A percentile compares a stretch with the other conserved stretches of the same genome.
phyloP scores from a whole-genome alignment of 2,888 invertebrate species.

The Heliothis peltigera region DNA sequence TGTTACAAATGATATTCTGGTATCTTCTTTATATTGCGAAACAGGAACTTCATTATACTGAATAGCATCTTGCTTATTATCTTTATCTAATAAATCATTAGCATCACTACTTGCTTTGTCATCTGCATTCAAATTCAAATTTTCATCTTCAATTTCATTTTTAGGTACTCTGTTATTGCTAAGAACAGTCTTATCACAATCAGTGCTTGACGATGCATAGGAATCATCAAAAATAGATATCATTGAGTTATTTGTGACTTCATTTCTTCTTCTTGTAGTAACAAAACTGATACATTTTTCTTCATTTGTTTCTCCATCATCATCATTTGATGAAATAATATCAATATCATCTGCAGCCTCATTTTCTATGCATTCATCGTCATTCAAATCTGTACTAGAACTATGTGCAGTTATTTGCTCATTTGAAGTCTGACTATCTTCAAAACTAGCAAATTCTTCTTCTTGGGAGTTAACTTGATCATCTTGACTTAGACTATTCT shows the following conservation, averaged over 20 bases:
- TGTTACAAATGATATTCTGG: constrained; percentile 52
- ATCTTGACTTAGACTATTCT: constrained; percentile 57
- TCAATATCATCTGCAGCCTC: constrained; percentile 54
- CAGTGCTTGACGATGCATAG: constrained; percentile 68
- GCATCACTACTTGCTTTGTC: constrained; percentile 12
- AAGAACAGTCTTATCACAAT: constrained; percentile 75
- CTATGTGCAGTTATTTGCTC: constrained; percentile 37
- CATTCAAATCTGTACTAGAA: constrained; percentile 43
- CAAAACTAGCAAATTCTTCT: constrained; percentile 51
- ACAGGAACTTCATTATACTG: neutral
- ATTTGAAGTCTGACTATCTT: constrained; percentile 39
- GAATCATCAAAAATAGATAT: constrained; percentile 74
- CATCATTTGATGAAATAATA: constrained; percentile 49
- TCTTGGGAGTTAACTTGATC: constrained; percentile 31
- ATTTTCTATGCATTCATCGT: constrained; percentile 50
- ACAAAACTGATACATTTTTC: constrained; percentile 79
- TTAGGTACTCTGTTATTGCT: constrained; percentile 52
- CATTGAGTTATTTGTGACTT: constrained; percentile 71
- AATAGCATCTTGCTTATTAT: constrained; percentile 20
- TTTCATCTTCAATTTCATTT: constrained; percentile 20
- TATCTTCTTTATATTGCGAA: constrained; percentile 21
- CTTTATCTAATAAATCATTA: constrained; percentile 23
- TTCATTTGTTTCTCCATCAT: constrained; percentile 57
- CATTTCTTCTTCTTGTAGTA: constrained; percentile 81
- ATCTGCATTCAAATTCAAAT: constrained; percentile 26